Evolutionary conservation across 2,113 vertebrate genomes (phyloP).

Genomic region (Hirundichthys speculiger): DNA sequence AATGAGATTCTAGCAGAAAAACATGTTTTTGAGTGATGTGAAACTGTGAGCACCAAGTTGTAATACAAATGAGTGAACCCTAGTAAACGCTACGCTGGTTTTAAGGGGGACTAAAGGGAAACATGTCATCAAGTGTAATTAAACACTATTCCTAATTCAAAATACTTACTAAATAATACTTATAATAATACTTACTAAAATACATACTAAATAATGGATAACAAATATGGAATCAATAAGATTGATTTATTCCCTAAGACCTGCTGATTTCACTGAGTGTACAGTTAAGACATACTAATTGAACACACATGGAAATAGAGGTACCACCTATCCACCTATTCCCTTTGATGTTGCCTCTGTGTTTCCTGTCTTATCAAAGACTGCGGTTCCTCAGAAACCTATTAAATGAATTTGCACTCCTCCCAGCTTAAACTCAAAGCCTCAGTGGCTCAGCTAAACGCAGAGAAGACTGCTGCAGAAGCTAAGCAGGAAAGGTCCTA

Average conservation of each 20-base stretch:
- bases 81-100: neutral
- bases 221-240: constrained; percentile 12
- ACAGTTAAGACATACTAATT: constrained; percentile 42
- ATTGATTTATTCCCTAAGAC: constrained; percentile 10
- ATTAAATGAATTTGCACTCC: constrained; percentile 62
- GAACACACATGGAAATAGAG: constrained; percentile 24
- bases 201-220: too few relatives aligned
- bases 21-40: constrained; percentile 22
- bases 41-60: constrained; percentile 27
- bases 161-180: too few relatives aligned
- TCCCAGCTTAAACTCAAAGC: constrained; percentile 66
- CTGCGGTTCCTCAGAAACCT: constrained; percentile 61
- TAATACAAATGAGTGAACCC: neutral
- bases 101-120: too few relatives aligned
- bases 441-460: constrained; percentile 45
- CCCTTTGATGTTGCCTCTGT: constrained; percentile 48
- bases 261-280: constrained; percentile 5
- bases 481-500: constrained; percentile 61
- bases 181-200: too few relatives aligned
- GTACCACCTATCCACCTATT: constrained; percentile 32
- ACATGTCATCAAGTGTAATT: constrained; percentile 3
- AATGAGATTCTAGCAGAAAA: constrained; percentile 20
- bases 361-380: constrained; percentile 65
- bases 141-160: neutral
- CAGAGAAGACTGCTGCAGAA: constrained; percentile 50